Evolutionary conservation across 2,113 vertebrate species (phyloP), one percentile per base, ranked within the genome.

Genomic region (Poecilia latipinna): DNA sequence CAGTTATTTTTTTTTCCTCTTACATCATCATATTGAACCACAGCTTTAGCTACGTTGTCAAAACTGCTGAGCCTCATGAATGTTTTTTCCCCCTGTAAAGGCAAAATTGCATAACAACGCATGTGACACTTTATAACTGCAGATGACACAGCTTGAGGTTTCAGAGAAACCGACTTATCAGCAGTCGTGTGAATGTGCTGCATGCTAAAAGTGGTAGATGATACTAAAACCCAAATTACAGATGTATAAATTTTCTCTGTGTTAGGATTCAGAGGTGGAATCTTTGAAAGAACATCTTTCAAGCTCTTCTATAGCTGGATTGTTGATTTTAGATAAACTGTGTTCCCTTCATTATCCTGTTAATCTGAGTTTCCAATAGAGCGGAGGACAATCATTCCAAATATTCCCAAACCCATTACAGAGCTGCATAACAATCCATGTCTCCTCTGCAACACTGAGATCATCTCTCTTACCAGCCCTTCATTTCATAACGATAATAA

Each of bases 381-480:
- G 62, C 72, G 69, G 48, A 77, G 70, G 66, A 72, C 65, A 74
- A 72, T 84, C 76, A 81, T 77, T 84, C 35, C 33, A 75, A 77
- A 87, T 70, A 82, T 75, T 78, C 80, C 71, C 77, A 78, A 82
- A 84, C 84, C 80, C 81, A 78, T 82, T 72, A 72, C 66, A 29
- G 37, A 74, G 70, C 88, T 90, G 79, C 86, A 44, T 88, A 91
- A 82, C 70, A 65, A 79, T 85, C 51, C 62, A 13, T n/a, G 71
- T 85, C 80, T 88, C 80, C 71, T 77, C 78, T 85, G 79, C 80
- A 80, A 86, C 83, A 78, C 42, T 82, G 72, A 79, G 73, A 78
- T 81, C 79, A 78, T 78, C 54, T 73, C 71, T 61, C 74, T 72
- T 69, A 54, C 54, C 11, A 63, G 72, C 73, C 65, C 82, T 74